Conservation (phyloP, 2,113 vertebrate genomes). For the Cairina moschata region DNA sequence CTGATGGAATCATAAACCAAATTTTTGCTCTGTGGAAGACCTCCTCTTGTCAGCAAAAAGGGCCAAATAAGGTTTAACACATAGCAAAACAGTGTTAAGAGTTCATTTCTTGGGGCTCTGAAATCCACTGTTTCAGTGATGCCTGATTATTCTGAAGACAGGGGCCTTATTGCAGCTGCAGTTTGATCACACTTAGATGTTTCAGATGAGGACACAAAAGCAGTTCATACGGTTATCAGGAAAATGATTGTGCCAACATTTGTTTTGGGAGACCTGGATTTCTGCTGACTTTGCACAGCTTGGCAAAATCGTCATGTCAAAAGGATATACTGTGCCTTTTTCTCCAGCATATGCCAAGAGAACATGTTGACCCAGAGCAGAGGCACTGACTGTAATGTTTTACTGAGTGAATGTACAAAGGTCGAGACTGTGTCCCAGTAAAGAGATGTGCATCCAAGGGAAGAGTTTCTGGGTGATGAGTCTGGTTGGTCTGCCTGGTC, state of each 20-base stretch:
- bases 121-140: not conserved
- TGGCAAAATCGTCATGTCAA: not conserved
- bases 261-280: not conserved
- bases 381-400: not conserved
- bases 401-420: not conserved
- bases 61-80: not conserved
- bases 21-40: not conserved
- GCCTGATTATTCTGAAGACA: not conserved
- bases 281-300: not conserved
- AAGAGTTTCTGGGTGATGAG: not conserved
- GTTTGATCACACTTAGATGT: not conserved
- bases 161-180: not conserved
- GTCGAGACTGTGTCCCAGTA: accelerated
- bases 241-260: not conserved
- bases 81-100: not conserved
- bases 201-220: not conserved
- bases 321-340: not conserved
- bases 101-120: not conserved
- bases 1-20: not conserved
- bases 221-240: not conserved
- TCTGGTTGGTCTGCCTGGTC: not conserved
- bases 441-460: not conserved
- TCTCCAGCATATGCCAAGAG: not conserved
- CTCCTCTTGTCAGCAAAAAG: not conserved
- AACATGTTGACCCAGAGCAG: accelerated